Evolutionary conservation across 2,113 vertebrate genomes (phyloP), one percentile per base, ranked within the genome.

Genomic region (Agelaius phoeniceus): DNA sequence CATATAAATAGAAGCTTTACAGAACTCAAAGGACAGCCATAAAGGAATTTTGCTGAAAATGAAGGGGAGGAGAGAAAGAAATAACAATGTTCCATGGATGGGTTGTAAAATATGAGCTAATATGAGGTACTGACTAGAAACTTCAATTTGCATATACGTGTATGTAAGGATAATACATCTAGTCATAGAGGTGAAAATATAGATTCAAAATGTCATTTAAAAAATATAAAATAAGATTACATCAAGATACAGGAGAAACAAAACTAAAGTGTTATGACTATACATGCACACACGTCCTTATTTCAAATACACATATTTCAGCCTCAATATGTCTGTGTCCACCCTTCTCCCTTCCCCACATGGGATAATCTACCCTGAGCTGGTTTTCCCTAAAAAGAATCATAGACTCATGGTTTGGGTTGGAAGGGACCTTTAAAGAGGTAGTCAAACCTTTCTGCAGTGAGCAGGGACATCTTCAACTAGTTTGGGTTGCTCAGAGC

Each of bases 81-180:
- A 88, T 44, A 31, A 41, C 57, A 84, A 59, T 19, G 1, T 9
- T 71, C 46, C 46, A 65, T 7, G 24, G 30, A 26, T 73, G 9
- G 6, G 11, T 76, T 8, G 10, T 41, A 19, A 35, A 79, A 37
- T 37, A 37, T 37, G 37, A 79, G 24, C 3, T 48, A 41, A 8
- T 7, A 57, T 15, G 24, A 83, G 10, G 5, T 37, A 11, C 14
- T 65, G 35, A 71, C 26, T 63, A 67, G 30, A 76, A 79, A 51
- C 6, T 27, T 44, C 65, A 26, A 11, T 76, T 83, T 68, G 10
- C 10, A 48, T 51, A 10, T 31, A 10, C 0, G 0, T 46, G 10
- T 11, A 46, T 8, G 6, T 5, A 76, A 39, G 11, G n/a, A 39
- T 51, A 27, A 33, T 30, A 46, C 8, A 65, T 30, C 28, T 81